Evolutionary conservation across 1,140 invertebrate species (phyloP), one percentile per base, ranked within the genome.

Genomic region (Chrysomallon squamiferum): DNA sequence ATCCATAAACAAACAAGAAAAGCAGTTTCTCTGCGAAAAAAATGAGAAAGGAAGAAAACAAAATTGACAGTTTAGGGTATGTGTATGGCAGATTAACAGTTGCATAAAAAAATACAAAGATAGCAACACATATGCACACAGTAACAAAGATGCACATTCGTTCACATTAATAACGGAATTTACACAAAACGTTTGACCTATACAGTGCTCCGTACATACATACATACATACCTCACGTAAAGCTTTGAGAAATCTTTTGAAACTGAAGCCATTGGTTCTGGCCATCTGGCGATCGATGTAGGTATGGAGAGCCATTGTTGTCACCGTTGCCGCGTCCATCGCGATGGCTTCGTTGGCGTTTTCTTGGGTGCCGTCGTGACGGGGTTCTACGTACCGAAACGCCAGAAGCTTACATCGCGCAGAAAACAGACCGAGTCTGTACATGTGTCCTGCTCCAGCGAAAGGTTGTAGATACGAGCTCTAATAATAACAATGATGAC

Each of bases 401-500:
- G 80, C 78, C 18, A 76, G 65, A 15, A 82, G 52, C 20, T 74
- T 59, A 65, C 77, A 77, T 33, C 68, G 69, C 0, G 75, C 76
- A 3, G 72, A 68, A 50, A 72, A 80, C 7, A 79, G 65, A 9
- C 73, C 71, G 9, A 76, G 67, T 38, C 69, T 54, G 65, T 77
- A 79, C 72, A 80, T 75, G 35, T 79, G 69, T 3, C 68, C 66
- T 5, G 62, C 64, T 20, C 69, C 67, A 22, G 69, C 49, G 20
- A 82, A 62, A 3, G 77, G 73, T 57, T 73, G 38, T 1, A 78
- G 63, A 43, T 66, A 68, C 3, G 73, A 75, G 29, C 49, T 70
- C 73, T 75, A 65, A 38, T 5, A n/a, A n/a, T n/a, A n/a, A n/a
- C n/a, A n/a, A n/a, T n/a, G n/a, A n/a, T n/a, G n/a, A n/a, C n/a